A percentile compares a stretch with the other conserved stretches of the same genome.
Conservation (phyloP, 2,888 invertebrate genomes). For the Polymixis lichenea region DNA sequence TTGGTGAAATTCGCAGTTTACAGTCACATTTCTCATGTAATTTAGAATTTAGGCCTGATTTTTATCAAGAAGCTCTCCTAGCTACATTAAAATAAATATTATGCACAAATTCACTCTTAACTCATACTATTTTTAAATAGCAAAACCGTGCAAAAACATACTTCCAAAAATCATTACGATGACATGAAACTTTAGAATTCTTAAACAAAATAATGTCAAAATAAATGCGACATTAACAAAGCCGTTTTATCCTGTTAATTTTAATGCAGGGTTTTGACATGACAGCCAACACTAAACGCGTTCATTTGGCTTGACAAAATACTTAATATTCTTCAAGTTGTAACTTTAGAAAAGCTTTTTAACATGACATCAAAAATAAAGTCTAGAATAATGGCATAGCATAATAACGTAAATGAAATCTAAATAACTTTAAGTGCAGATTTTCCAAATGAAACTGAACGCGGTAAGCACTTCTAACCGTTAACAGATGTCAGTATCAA, state of each 20-base stretch:
- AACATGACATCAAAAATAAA: conserved; percentile 16
- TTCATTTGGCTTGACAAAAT: conserved; percentile 33
- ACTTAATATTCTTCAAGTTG: conserved; percentile 25
- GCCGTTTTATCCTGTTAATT: conserved; percentile 19
- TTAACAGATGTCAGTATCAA: not conserved
- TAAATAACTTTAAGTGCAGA: not conserved
- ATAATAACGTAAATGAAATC: conserved; percentile 27
- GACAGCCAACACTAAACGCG: conserved; percentile 24
- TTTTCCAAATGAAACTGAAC: not conserved
- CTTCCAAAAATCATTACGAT: not conserved
- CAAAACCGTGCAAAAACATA: not conserved
- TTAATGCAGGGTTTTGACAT: conserved; percentile 37
- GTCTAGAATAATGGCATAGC: conserved; percentile 10
- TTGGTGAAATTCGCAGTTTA: not conserved
- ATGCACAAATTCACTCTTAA: not conserved
- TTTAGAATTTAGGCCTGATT: not conserved
- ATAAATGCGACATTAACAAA: not conserved
- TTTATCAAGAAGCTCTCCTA: not conserved
- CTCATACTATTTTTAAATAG: not conserved
- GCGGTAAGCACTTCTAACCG: not conserved
- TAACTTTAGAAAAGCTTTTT: conserved; percentile 25
- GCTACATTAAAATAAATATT: not conserved
- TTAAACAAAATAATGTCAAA: not conserved
- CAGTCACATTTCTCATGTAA: not conserved
- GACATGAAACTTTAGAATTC: not conserved